Conservation (phyloP, 1,140 invertebrate genomes). For the Heliconius hermathena region DNA sequence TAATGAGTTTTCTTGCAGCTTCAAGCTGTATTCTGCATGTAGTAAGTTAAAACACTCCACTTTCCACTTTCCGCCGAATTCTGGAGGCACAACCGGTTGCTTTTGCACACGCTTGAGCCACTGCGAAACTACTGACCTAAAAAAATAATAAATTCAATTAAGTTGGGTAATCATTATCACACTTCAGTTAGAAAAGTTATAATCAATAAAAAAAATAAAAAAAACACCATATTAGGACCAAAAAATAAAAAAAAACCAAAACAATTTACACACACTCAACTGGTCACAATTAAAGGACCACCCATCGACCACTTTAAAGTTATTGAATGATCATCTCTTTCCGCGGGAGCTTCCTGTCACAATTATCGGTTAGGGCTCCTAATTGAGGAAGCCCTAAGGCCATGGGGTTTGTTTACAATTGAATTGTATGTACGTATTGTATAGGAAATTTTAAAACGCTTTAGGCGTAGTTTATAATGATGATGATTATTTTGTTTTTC, state of each 20-base stretch:
- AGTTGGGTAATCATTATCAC: too few species aligned
- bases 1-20: too few species aligned
- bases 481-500: not conserved
- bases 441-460: not conserved
- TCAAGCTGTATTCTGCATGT: too few species aligned
- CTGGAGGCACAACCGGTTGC: too few species aligned
- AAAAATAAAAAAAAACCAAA: not conserved
- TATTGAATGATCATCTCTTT: conserved; percentile 47
- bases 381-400: conserved; percentile 30
- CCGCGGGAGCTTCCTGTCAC: conserved; percentile 42
- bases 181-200: too few species aligned
- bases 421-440: not conserved
- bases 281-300: conserved; percentile 37
- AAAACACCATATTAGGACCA: not conserved
- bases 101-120: too few species aligned
- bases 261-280: not conserved
- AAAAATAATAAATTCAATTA: too few species aligned
- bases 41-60: too few species aligned
- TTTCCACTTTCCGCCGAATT: too few species aligned
- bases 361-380: conserved; percentile 39
- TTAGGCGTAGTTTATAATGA: conserved; percentile 10
- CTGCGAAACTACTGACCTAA: too few species aligned
- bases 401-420: conserved; percentile 18
- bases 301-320: conserved; percentile 54
- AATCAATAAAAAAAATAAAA: too few species aligned